These are phyloP conservation scores for Forbesichthys papilliferus DNA, from an alignment of 2,113 vertebrate genomes.

Conservation along the genomic window DNA sequence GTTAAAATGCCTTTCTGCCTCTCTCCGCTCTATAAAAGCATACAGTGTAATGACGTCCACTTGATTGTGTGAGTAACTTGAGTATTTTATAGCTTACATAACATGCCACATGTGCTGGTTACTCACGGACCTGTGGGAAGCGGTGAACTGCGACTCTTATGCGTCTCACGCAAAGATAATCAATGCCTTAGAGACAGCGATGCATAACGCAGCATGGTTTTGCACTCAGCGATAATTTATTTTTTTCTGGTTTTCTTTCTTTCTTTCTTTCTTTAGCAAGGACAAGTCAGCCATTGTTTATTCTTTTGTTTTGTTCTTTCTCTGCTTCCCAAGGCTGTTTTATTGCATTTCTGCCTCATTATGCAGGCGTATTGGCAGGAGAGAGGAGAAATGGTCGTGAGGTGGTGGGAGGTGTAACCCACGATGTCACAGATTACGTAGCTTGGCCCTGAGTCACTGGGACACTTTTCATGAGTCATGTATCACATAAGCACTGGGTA, in stretches of 20 bases:
- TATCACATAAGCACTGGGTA: constrained; percentile 7
- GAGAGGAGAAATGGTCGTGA: not conserved
- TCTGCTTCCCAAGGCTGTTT: no score
- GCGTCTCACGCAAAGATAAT: constrained; percentile 9
- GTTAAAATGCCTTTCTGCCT: constrained; percentile 3
- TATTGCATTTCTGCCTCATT: constrained; percentile 1
- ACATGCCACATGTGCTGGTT: constrained; percentile 12
- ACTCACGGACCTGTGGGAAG: constrained; percentile 2
- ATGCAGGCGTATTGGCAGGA: not conserved
- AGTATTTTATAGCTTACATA: not conserved
- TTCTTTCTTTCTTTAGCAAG: no score
- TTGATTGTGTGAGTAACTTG: not conserved
- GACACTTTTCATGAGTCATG: constrained; percentile 34
- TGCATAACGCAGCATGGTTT: not conserved
- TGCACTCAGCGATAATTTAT: constrained; percentile 1
- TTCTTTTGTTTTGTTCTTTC: no score
- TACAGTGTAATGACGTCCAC: not conserved
- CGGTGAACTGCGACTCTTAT: not conserved
- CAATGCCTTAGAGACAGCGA: constrained; percentile 26
- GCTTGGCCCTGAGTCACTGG: not conserved
- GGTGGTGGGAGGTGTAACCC: not conserved
- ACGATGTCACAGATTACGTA: constrained; percentile 32
- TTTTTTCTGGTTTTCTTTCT: no score
- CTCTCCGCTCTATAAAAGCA: not conserved
- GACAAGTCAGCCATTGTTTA: no score